Conservation (phyloP, 2,888 invertebrate genomes). For the Drosophila eohydei region DNA sequence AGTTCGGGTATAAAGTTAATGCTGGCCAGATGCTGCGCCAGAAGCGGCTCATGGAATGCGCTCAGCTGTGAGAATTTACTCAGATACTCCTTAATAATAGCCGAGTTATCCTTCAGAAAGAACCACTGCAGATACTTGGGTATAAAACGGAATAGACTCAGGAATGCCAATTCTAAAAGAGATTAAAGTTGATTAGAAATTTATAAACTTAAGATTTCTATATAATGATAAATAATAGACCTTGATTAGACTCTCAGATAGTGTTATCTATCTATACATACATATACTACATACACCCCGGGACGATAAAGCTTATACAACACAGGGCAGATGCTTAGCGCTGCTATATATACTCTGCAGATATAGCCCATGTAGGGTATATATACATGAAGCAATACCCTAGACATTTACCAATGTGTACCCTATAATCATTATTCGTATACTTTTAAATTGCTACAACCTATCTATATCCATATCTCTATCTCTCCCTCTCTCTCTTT, state of each 20-base stretch:
- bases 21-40: slow-evolving; percentile 95
- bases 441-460: background rate
- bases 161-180: slow-evolving; percentile 94
- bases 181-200: background rate
- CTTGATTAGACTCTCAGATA: background rate
- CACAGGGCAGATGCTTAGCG: background rate
- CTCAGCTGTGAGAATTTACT: slow-evolving; percentile 98
- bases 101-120: slow-evolving; percentile 98
- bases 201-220: too few relatives aligned
- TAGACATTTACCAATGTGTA: background rate
- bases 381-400: background rate
- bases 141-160: slow-evolving; percentile 97
- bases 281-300: background rate
- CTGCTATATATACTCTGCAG: background rate
- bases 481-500: slow-evolving; percentile 20
- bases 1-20: slow-evolving; percentile 98
- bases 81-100: slow-evolving; percentile 98
- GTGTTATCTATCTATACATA: background rate
- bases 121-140: slow-evolving; percentile 98
- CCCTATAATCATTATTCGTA: background rate
- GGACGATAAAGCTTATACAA: background rate
- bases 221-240: background rate
- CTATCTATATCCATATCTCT: background rate
- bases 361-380: background rate
- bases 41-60: slow-evolving; percentile 96